Conservation (phyloP, 2,888 invertebrate species). For the Leucophenga montana region DNA sequence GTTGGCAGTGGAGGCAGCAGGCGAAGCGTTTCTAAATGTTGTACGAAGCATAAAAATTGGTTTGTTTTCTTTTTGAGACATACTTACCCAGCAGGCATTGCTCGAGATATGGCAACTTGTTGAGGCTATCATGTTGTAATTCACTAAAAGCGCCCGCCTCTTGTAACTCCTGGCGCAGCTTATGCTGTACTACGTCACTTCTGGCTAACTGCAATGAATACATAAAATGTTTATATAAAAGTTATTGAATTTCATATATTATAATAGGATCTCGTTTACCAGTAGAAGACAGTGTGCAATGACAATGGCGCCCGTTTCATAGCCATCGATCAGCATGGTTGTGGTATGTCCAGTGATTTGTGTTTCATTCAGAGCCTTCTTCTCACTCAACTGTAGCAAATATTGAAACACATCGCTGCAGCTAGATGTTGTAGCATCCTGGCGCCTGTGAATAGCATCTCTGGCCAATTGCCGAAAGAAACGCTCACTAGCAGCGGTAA, state of each 20-base stretch:
- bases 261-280: conserved; percentile 48
- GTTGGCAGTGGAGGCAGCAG: conserved; percentile 54
- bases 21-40: conserved; percentile 54
- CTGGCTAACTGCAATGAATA: conserved; percentile 48
- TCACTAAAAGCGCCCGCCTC: conserved; percentile 24
- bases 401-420: conserved; percentile 58
- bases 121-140: conserved; percentile 52
- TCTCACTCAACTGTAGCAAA: conserved; percentile 54
- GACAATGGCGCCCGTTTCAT: conserved; percentile 58
- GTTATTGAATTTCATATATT: neutral
- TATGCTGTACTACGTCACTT: conserved; percentile 51
- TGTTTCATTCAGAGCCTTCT: conserved; percentile 49
- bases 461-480: conserved; percentile 46
- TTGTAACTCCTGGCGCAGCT: conserved; percentile 55
- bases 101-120: conserved; percentile 59
- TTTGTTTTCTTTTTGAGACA: neutral
- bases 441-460: conserved; percentile 45
- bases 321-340: conserved; percentile 64
- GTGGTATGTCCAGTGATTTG: conserved; percentile 61
- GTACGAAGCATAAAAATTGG: neutral
- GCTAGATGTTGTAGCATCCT: conserved; percentile 22
- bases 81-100: conserved; percentile 57
- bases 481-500: conserved; percentile 42
- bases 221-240: no score
- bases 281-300: conserved; percentile 59